Evolutionary conservation across 2,113 vertebrate genomes (phyloP).

Genomic region (Lucifuga dentata): DNA sequence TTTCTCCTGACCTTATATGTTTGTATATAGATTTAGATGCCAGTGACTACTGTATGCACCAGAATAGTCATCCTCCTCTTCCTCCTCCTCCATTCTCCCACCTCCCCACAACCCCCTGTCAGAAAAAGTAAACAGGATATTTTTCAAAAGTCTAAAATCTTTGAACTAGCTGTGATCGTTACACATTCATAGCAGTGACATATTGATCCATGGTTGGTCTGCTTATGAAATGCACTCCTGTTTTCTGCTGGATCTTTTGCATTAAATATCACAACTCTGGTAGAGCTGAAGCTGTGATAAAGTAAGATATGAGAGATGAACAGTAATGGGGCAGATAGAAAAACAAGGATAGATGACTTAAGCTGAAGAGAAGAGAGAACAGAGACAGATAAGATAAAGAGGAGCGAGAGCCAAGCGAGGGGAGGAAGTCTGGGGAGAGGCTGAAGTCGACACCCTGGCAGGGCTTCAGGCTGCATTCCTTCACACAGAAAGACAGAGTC

Average conservation of each 20-base stretch:
- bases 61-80: too few species aligned
- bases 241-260: not conserved
- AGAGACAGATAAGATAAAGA: slow-evolving; percentile 20
- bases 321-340: not conserved
- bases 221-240: not conserved
- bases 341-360: slow-evolving; percentile 1
- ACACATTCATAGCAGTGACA: too few species aligned
- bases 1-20: not conserved
- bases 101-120: too few species aligned
- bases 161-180: not conserved
- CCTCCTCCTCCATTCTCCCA: too few species aligned
- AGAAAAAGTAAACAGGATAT: too few species aligned
- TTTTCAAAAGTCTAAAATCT: not conserved
- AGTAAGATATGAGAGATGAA: not conserved
- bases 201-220: too few species aligned
- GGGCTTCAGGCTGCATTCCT: slow-evolving; percentile 61
- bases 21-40: too few species aligned
- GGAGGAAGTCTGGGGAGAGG: slow-evolving; percentile 36
- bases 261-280: not conserved
- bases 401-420: not conserved
- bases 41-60: too few species aligned
- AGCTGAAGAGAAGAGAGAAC: not conserved
- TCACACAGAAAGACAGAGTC: slow-evolving; percentile 45
- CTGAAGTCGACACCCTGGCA: slow-evolving; percentile 61
- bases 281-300: not conserved